These are phyloP conservation scores for Chlorospingus flavigularis DNA, from an alignment of 2,797 vertebrate genomes.

Conservation along the genomic window DNA sequence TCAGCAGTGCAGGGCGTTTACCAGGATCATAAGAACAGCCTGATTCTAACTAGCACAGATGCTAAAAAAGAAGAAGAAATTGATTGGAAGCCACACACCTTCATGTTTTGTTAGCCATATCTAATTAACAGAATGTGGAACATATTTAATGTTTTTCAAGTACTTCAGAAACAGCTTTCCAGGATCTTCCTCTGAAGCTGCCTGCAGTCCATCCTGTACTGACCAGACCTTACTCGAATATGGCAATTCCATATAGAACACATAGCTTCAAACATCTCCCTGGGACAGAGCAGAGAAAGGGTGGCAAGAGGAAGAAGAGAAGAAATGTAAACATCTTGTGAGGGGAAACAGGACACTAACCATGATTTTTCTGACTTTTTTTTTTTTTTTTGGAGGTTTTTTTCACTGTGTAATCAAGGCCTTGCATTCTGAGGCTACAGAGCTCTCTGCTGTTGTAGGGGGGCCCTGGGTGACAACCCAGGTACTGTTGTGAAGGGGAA, in stretches of 20 bases:
- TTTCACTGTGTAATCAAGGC: neutral
- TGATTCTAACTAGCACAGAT: neutral
- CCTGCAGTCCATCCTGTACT: neutral
- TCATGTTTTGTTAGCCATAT: neutral
- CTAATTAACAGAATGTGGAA: neutral
- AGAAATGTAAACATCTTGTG: neutral
- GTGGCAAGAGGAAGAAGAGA: neutral
- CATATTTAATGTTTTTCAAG: neutral
- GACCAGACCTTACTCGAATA: neutral
- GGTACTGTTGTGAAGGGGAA: neutral
- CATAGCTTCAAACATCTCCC: neutral
- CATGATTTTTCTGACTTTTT: neutral
- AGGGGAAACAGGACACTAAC: neutral
- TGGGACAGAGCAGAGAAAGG: neutral
- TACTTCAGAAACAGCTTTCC: neutral
- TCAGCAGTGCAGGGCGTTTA: neutral
- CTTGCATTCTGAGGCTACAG: neutral
- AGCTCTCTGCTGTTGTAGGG: neutral
- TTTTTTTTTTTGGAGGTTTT: neutral
- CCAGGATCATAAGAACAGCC: neutral
- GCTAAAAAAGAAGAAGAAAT: neutral
- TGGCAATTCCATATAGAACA: neutral
- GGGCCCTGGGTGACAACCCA: neutral
- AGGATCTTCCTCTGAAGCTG: neutral
- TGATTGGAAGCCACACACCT: neutral